Evolutionary conservation across 2,888 invertebrate species (phyloP).

Genomic region (Adelphocoris suturalis): DNA sequence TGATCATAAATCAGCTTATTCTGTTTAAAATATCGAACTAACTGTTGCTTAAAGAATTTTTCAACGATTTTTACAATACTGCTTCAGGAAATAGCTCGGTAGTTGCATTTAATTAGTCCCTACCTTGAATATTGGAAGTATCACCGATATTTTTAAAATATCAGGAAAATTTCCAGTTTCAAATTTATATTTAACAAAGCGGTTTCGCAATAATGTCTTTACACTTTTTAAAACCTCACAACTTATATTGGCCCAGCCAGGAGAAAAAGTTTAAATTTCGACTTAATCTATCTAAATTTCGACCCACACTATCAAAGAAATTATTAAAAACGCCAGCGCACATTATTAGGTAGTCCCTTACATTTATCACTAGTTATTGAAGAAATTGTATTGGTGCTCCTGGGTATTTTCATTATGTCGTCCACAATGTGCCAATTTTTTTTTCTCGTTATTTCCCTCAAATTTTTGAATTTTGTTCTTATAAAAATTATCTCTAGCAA

Average conservation of each 20-base stretch:
- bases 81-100: constrained; percentile 38
- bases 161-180: not conserved
- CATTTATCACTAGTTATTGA: not conserved
- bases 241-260: not conserved
- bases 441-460: not conserved
- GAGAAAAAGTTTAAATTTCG: not conserved
- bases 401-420: not conserved
- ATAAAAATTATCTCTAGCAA: not conserved
- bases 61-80: constrained; percentile 18
- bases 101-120: constrained; percentile 33
- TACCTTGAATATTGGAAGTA: not conserved
- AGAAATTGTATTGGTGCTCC: not conserved
- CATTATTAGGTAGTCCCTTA: not conserved
- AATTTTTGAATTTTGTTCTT: not conserved
- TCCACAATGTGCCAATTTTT: not conserved
- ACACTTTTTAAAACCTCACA: not conserved
- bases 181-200: not conserved
- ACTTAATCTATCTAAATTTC: not conserved
- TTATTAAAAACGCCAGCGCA: not conserved
- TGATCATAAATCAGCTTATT: not conserved
- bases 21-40: not conserved
- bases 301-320: not conserved
- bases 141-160: not conserved
- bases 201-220: not conserved
- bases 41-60: constrained; percentile 49